These are phyloP conservation scores for Eurytoma adleriae DNA, from an alignment of 2,888 invertebrate genomes.

Conservation along the genomic window DNA sequence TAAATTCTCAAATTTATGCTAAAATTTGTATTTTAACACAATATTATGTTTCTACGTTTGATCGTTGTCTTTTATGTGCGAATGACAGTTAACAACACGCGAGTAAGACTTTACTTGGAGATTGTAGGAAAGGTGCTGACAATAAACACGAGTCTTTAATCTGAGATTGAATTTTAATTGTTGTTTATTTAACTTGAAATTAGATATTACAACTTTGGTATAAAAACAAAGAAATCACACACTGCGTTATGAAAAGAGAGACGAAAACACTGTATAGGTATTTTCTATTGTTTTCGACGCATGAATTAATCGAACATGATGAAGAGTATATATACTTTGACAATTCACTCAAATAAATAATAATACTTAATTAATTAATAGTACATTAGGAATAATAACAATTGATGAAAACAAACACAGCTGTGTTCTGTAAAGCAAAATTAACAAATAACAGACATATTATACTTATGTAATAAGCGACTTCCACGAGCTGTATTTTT, in stretches of 20 bases:
- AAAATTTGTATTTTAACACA: slow-evolving; percentile 37
- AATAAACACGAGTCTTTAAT: slow-evolving; percentile 62
- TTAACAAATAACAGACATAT: slow-evolving; percentile 58
- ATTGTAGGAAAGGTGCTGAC: slow-evolving; percentile 56
- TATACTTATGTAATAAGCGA: slow-evolving; percentile 51
- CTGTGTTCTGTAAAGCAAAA: slow-evolving; percentile 46
- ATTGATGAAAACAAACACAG: slow-evolving; percentile 51
- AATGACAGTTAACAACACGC: slow-evolving; percentile 37
- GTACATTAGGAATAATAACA: slow-evolving; percentile 52
- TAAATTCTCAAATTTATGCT: neutral
- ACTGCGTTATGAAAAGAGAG: slow-evolving; percentile 57
- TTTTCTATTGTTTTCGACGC: slow-evolving; percentile 45
- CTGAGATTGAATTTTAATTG: slow-evolving; percentile 61
- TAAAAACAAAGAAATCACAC: slow-evolving; percentile 70
- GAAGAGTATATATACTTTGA: slow-evolving; percentile 43
- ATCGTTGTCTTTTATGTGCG: slow-evolving; percentile 21
- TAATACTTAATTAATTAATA: slow-evolving; percentile 48
- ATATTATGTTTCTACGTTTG: slow-evolving; percentile 30
- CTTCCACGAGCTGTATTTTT: slow-evolving; percentile 50
- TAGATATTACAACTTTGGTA: slow-evolving; percentile 77
- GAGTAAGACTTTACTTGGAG: slow-evolving; percentile 39
- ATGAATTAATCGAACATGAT: slow-evolving; percentile 50
- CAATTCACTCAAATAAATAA: slow-evolving; percentile 51
- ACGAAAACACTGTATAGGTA: slow-evolving; percentile 39
- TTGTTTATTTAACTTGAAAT: slow-evolving; percentile 75